phyloP scores from a whole-genome alignment of 2,888 invertebrate genomes.

The Pyrgus malvae region DNA sequence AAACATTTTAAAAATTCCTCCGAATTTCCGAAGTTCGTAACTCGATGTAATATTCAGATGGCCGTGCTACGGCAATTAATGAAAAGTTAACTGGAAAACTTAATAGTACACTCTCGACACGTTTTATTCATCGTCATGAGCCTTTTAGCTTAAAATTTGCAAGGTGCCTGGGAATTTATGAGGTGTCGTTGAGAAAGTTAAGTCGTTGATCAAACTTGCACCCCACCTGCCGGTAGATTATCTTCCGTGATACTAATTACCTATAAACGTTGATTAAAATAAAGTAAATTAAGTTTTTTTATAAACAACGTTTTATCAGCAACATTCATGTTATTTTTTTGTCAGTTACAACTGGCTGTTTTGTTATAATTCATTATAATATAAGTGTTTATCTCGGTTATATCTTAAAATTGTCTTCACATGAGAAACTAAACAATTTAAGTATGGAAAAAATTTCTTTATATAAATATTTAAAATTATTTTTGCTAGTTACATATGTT shows the following conservation, averaged over 20 bases:
- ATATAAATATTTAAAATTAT: too few relatives aligned
- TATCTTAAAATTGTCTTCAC: too few relatives aligned
- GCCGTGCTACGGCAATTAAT: constrained; percentile 46
- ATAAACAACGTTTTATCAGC: too few relatives aligned
- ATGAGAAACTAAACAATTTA: too few relatives aligned
- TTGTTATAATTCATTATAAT: too few relatives aligned
- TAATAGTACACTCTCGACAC: constrained; percentile 54
- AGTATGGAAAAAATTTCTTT: too few relatives aligned
- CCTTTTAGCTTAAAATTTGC: constrained; percentile 57
- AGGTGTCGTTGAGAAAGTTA: constrained; percentile 61
- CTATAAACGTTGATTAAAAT: too few relatives aligned
- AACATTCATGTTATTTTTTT: too few relatives aligned
- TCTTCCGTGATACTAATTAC: constrained; percentile 49
- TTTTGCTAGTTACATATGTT: too few relatives aligned
- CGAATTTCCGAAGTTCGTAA: constrained; percentile 23
- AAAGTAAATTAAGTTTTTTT: too few relatives aligned
- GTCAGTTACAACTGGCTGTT: too few relatives aligned
- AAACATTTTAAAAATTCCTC: constrained; percentile 19
- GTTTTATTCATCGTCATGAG: constrained; percentile 59
- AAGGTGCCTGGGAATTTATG: constrained; percentile 56
- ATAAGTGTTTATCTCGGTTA: too few relatives aligned
- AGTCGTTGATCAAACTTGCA: constrained; percentile 59
- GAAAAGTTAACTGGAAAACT: constrained; percentile 58
- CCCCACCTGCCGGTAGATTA: constrained; percentile 46
- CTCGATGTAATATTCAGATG: constrained; percentile 32